Evolutionary conservation across 2,113 vertebrate species (phyloP), one percentile per base, ranked within the genome.

Genomic region (Rhabdornis inornatus): DNA sequence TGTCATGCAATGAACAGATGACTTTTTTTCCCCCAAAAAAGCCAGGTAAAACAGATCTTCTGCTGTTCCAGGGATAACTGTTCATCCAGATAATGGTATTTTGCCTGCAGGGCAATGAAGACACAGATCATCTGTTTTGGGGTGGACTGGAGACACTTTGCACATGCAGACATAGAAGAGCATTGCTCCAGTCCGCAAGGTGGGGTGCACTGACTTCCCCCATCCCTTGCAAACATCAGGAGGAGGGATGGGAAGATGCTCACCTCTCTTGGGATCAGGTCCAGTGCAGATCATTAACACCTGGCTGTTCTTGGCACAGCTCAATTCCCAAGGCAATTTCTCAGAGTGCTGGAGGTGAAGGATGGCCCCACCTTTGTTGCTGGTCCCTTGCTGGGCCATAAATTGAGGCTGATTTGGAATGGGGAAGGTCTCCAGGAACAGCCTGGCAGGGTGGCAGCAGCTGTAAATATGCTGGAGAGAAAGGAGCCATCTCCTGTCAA

Each of bases 301-400:
- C 3, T 28, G 60, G 33, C 57, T 68, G 16, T 30, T 84, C 65
- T 28, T 49, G 78, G 61, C 65, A 83, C 33, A n/a, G 63, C 35
- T 74, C 79, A 50, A 92, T 87, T 89, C 68, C 28, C 64, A 49
- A 57, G 63, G 61, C 78, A 89, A 91, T 95, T 95, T 95, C 80
- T 83, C 1, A 0, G 59, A 14, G 44, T 15, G 70, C 74, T 53
- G 57, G 60, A 42, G 81, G 89, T 95, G 81, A 94, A 76, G 82
- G 81, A 39, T 65, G 61, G 57, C 42, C 44, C 28, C 74, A 65
- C 49, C 83, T 91, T 45, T 68, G 81, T 49, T 94, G 69, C 22
- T 25, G 65, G 53, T 53, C n/a, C 47, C 37, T 87, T 37, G 56
- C 77, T 72, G 56, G 71, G 81, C 65, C 16, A 23, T 83, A 82